Evolutionary conservation across 2,113 vertebrate species (phyloP).

Genomic region (Murina feae): DNA sequence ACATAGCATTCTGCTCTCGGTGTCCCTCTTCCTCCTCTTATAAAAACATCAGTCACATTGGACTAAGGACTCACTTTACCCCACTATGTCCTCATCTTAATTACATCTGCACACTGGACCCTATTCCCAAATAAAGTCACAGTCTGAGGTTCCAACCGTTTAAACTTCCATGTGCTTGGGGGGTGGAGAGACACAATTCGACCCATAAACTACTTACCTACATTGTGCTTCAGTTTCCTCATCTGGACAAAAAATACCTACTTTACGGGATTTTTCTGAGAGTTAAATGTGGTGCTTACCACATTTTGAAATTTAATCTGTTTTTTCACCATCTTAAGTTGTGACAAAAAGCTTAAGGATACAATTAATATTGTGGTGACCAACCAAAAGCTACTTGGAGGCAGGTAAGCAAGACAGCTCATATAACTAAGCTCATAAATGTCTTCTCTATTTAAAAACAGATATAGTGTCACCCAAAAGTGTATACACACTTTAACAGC

Average conservation of each 20-base stretch:
- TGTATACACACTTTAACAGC: too few relatives aligned
- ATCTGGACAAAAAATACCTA: neutral
- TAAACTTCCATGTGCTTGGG: neutral
- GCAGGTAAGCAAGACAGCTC: neutral
- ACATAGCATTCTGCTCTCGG: neutral
- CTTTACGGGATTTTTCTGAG: neutral
- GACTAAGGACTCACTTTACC: neutral
- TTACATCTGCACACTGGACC: neutral
- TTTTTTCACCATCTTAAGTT: neutral
- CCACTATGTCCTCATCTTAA: neutral
- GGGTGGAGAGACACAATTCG: neutral
- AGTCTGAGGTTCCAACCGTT: neutral
- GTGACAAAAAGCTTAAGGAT: neutral
- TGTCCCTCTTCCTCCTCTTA: neutral
- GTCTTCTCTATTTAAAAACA: neutral
- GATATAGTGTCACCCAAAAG: too few relatives aligned
- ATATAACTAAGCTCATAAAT: constrained; percentile 7
- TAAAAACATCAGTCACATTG: neutral
- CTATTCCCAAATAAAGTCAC: neutral
- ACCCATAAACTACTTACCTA: neutral
- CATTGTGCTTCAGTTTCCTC: neutral
- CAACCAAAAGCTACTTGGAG: neutral
- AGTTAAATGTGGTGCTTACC: neutral
- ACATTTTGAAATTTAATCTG: neutral
- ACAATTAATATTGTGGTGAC: constrained; percentile 1